Evolutionary conservation across 2,113 vertebrate genomes (phyloP).

Genomic region (Xerus inauris): DNA sequence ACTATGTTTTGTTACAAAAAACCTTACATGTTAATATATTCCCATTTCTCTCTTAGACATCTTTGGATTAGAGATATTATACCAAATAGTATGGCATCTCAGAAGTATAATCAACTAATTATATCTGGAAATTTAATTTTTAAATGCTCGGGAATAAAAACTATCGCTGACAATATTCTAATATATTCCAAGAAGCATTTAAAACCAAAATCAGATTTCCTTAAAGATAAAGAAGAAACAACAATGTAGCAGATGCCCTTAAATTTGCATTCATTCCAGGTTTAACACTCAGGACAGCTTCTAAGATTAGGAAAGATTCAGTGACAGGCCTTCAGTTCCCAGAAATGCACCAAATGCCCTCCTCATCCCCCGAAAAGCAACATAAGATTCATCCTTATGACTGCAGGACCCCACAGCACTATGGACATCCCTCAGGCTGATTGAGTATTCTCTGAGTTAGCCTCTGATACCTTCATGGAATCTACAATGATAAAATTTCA

Average conservation of each 20-base stretch:
- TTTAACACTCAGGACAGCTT: conserved; percentile 24
- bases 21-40: neutral
- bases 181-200: neutral
- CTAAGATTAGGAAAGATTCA: conserved; percentile 18
- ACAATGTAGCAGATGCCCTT: neutral
- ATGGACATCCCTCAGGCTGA: conserved; percentile 13
- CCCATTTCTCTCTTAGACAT: neutral
- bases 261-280: conserved; percentile 49
- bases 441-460: conserved; percentile 31
- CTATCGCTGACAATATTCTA: neutral
- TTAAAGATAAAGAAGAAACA: neutral
- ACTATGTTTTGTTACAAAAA: neutral
- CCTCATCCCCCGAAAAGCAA: conserved; percentile 67
- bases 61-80: neutral
- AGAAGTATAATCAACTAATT: neutral
- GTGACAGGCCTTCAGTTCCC: conserved; percentile 28
- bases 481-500: conserved; percentile 9
- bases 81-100: neutral
- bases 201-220: neutral
- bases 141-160: neutral
- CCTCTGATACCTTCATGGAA: neutral
- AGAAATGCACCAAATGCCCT: conserved; percentile 19
- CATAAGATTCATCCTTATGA: conserved; percentile 53
- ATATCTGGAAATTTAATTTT: neutral
- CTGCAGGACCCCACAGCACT: neutral